Conservation (phyloP, 2,113 vertebrate species). For the Notarius lentiginosus region DNA sequence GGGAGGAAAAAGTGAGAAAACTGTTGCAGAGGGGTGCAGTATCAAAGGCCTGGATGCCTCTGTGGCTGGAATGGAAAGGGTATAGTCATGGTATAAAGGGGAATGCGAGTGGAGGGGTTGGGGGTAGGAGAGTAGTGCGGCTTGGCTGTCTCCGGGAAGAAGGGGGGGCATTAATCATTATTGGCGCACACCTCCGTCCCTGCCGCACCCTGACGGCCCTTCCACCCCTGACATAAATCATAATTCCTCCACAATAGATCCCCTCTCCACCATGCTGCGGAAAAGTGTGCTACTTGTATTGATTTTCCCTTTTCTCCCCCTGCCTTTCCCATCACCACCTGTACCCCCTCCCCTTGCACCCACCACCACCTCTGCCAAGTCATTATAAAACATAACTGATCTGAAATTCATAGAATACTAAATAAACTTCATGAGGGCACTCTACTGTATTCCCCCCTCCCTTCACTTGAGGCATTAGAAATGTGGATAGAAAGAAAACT, state of each 20-base stretch:
- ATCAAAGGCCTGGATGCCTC: slow-evolving; percentile 34
- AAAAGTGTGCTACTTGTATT: slow-evolving; percentile 97
- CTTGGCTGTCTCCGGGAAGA: slow-evolving; percentile 66
- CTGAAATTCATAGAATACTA: slow-evolving; percentile 99
- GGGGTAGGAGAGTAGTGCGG: slow-evolving; percentile 46
- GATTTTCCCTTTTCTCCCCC: slow-evolving; percentile 80
- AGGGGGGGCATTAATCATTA: slow-evolving; percentile 96
- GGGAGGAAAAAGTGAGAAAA: slow-evolving; percentile 15
- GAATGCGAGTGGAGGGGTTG: slow-evolving; percentile 31
- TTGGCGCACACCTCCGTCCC: slow-evolving; percentile 95
- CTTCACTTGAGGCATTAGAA: slow-evolving; percentile 83
- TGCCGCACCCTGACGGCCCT: slow-evolving; percentile 84
- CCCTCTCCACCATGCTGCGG: slow-evolving; percentile 89
- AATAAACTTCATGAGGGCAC: slow-evolving; percentile 95
- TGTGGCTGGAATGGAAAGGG: slow-evolving; percentile 33
- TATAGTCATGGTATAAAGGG: slow-evolving; percentile 21
- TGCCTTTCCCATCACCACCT: slow-evolving; percentile 65
- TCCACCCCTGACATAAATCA: slow-evolving; percentile 98
- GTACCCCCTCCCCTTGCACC: slow-evolving; percentile 62
- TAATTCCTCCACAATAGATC: slow-evolving; percentile 99
- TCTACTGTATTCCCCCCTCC: slow-evolving; percentile 75
- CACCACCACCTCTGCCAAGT: slow-evolving; percentile 75
- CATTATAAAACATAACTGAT: slow-evolving; percentile 99
- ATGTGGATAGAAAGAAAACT: slow-evolving; percentile 81
- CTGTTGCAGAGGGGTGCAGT: slow-evolving; percentile 26